phyloP scores from a whole-genome alignment of 2,113 vertebrate species.

The Brienomyrus longianalis region DNA sequence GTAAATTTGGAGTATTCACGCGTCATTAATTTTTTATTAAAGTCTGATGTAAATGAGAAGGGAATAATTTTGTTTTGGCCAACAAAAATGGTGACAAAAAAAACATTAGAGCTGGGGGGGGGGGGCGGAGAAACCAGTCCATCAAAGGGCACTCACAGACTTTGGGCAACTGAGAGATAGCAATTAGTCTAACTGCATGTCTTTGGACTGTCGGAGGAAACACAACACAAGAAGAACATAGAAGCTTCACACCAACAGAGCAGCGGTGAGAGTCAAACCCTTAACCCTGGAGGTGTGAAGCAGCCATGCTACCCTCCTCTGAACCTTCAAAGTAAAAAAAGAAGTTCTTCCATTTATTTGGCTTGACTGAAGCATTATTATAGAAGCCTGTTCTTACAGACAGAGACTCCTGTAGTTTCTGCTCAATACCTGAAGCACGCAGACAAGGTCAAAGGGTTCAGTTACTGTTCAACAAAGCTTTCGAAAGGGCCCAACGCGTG shows the following conservation, averaged over 20 bases:
- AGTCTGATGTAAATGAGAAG: conserved; percentile 43
- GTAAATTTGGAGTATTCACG: conserved; percentile 61
- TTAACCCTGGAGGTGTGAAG: not conserved
- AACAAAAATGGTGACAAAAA: conserved; percentile 48
- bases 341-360: not conserved
- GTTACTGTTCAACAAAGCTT: not conserved
- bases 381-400: not conserved
- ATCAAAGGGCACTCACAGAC: not conserved
- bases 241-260: not conserved
- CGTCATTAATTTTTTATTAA: conserved; percentile 62
- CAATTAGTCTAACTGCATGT: not conserved
- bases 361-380: not conserved
- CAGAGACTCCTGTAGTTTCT: not conserved
- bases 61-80: conserved; percentile 36
- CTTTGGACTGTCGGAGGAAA: not conserved
- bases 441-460: not conserved
- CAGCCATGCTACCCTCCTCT: not conserved
- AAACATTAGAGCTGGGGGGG: conserved; percentile 41
- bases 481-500: not conserved
- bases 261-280: not conserved
- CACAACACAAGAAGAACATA: not conserved
- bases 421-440: not conserved
- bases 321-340: not conserved
- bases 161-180: not conserved
- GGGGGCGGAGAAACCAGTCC: not conserved